phyloP scores from a whole-genome alignment of 2,113 vertebrate species.

The Chaenogobius annularis region DNA sequence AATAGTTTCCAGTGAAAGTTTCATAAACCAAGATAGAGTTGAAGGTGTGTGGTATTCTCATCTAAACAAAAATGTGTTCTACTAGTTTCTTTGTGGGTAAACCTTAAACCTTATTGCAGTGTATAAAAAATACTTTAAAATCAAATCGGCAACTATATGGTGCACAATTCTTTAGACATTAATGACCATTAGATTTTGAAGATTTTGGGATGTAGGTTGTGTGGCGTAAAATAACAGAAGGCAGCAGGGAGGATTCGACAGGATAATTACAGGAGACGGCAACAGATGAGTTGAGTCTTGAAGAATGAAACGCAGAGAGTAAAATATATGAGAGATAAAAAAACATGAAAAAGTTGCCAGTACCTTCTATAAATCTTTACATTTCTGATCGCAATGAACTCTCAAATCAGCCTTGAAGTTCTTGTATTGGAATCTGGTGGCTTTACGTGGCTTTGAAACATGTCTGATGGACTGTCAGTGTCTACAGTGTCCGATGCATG shows the following conservation, averaged over 20 bases:
- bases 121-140: neutral
- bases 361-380: neutral
- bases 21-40: neutral
- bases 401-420: neutral
- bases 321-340: neutral
- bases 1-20: constrained; percentile 7
- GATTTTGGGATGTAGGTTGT: neutral
- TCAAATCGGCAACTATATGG: neutral
- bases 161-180: neutral
- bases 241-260: neutral
- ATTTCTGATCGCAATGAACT: neutral
- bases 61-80: neutral
- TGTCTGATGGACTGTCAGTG: constrained; percentile 29
- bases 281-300: neutral
- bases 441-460: constrained; percentile 43
- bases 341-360: neutral
- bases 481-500: constrained; percentile 28
- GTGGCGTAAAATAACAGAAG: neutral
- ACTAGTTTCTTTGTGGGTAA: neutral
- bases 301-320: neutral
- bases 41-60: neutral
- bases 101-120: neutral
- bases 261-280: neutral
- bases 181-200: neutral
- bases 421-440: neutral